These are phyloP conservation scores for Symphodus melops DNA, from an alignment of 2,113 vertebrate genomes.

Conservation along the genomic window DNA sequence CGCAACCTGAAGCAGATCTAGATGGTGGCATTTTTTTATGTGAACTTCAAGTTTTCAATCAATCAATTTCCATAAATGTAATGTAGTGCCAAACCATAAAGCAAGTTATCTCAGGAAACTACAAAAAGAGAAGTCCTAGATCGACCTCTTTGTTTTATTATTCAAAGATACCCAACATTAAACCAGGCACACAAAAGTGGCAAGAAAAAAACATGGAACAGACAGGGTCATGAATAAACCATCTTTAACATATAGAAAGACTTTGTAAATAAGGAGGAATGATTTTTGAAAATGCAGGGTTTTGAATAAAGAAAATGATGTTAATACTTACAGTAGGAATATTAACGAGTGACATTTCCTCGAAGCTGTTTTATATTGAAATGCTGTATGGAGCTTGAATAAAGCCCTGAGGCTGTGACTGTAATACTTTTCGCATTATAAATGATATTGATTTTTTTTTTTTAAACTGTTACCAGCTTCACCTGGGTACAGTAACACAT, in stretches of 20 bases:
- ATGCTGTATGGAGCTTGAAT: neutral
- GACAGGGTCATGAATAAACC: neutral
- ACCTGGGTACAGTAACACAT: neutral
- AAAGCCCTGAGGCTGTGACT: neutral
- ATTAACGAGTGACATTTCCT: neutral
- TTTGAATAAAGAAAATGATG: too few relatives aligned
- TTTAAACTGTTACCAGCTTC: neutral
- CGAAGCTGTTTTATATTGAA: slow-evolving; percentile 2
- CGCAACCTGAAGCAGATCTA: slow-evolving; percentile 7
- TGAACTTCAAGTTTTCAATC: slow-evolving; percentile 16
- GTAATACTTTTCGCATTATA: neutral
- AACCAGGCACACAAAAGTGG: too few relatives aligned
- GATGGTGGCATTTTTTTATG: neutral
- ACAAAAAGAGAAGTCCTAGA: too few relatives aligned
- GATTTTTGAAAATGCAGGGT: neutral
- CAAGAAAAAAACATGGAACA: too few relatives aligned
- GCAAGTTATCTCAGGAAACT: too few relatives aligned
- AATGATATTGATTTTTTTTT: neutral
- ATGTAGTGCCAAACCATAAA: too few relatives aligned
- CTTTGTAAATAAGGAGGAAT: neutral
- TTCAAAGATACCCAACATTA: too few relatives aligned
- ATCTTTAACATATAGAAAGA: neutral
- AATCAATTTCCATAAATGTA: too few relatives aligned
- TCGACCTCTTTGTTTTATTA: too few relatives aligned
- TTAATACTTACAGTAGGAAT: too few relatives aligned